Base-by-base conservation (phyloP, 2,797 vertebrate species). In the Kryptolebias ocellatus region DNA sequence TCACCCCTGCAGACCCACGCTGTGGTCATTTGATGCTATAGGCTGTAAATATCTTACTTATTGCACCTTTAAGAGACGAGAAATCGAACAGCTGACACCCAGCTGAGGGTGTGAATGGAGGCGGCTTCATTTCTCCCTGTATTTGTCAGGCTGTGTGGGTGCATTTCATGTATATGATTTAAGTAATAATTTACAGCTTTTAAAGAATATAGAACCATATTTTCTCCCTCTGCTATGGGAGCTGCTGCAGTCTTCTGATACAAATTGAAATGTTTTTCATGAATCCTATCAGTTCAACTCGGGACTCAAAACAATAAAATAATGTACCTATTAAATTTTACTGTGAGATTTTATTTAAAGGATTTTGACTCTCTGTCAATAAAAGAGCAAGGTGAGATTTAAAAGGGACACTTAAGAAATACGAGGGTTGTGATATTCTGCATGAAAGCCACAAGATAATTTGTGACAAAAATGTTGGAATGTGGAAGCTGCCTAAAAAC, bases 1-100 rank as follows among this genome's bases (percentile, higher is more conserved):
- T 74, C 39, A 60, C 52, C 73, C 74, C 59, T 45, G 57, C 75
- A 79, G 67, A 78, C 74, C 63, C 45, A 78, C 70, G 47, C 68
- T 50, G 49, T 55, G 73, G 79, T 70, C 87, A 76, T 57, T 77
- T 56, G 49, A 59, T 73, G 75, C 64, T 52, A 28, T 42, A 44
- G 42, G 69, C 67, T 71, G 76, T 65, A 83, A 79, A 86, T 76
- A 84, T 69, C 37, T 29, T 27, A 74, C 74, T 74, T 67, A 79
- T 76, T 70, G 57, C 67, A 77, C 66, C 78, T 82, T 79, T 66
- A 86, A 79, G 82, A 88, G 76, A 83, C 63, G 83, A 83, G 72
- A 87, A 84, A 79, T 81, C 15, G 46, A 81, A 83, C 80, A 80
- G 84, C 60, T 85, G 80, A 83, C 80, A 74, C 74, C 70, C 76